Percentiles rank a stretch among this genome's conserved stretches.
Conservation (phyloP, 1,140 invertebrate genomes). For the Andricus grossulariae region DNA sequence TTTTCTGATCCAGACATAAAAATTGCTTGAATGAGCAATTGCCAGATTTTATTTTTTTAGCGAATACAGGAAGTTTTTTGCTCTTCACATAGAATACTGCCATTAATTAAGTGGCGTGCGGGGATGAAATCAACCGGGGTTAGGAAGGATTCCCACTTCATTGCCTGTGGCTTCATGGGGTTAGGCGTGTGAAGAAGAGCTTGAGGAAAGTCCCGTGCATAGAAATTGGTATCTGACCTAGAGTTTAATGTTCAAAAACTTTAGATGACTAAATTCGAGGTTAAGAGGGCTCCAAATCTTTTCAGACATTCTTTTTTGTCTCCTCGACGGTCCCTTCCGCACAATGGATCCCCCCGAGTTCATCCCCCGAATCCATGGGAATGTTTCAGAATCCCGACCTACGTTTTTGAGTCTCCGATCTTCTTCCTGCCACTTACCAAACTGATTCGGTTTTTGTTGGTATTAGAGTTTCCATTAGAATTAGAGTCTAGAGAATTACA, state of each 20-base stretch:
- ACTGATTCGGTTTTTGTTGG: background rate
- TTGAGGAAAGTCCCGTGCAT: constrained; percentile 53
- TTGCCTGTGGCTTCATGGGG: constrained; percentile 24
- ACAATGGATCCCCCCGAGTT: constrained; percentile 35
- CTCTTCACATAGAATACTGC: constrained; percentile 11
- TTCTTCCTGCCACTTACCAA: background rate
- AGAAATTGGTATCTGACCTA: constrained; percentile 42
- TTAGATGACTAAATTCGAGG: constrained; percentile 40
- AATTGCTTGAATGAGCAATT: background rate
- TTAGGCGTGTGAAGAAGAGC: constrained; percentile 56
- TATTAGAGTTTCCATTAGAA: constrained; percentile 6
- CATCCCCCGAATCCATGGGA: constrained; percentile 24
- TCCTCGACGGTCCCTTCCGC: constrained; percentile 7
- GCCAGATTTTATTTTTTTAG: background rate
- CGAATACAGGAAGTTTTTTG: constrained; percentile 16
- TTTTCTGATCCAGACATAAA: background rate
- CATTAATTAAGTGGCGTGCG: constrained; percentile 15
- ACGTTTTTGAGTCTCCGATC: background rate
- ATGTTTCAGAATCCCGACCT: constrained; percentile 27
- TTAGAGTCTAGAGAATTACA: background rate
- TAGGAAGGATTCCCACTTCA: background rate
- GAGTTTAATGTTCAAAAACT: constrained; percentile 36
- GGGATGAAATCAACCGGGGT: background rate
- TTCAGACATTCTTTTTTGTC: constrained; percentile 37
- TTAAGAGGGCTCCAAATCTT: constrained; percentile 39